Conservation (phyloP, 2,888 invertebrate species). For the Dryomyza anilis region DNA sequence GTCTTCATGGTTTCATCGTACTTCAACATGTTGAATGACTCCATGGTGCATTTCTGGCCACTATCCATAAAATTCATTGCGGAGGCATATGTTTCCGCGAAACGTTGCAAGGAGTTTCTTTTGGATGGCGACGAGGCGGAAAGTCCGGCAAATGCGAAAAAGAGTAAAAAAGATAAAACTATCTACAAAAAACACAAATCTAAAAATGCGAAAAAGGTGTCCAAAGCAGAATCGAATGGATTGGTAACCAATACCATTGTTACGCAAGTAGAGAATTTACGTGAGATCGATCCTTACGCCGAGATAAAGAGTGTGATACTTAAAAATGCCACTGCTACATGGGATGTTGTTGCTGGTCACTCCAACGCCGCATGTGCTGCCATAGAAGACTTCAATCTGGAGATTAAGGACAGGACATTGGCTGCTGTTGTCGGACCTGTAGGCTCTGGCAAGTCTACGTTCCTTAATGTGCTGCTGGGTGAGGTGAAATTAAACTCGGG, state of each 20-base stretch:
- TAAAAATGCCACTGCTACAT: constrained; percentile 63
- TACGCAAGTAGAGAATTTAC: neutral
- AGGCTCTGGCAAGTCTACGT: constrained; percentile 75
- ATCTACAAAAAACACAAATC: constrained; percentile 17
- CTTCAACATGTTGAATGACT: constrained; percentile 78
- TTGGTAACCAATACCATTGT: no score
- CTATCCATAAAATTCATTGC: constrained; percentile 76
- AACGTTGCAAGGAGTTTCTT: constrained; percentile 72
- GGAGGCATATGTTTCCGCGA: constrained; percentile 76
- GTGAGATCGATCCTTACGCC: constrained; percentile 44
- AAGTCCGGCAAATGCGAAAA: constrained; percentile 35
- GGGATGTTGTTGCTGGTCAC: constrained; percentile 56
- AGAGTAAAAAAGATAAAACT: constrained; percentile 29
- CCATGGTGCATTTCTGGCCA: constrained; percentile 81
- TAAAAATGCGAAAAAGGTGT: constrained; percentile 12
- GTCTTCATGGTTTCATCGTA: constrained; percentile 81
- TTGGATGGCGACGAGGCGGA: constrained; percentile 53
- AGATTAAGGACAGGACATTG: constrained; percentile 48
- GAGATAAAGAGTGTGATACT: constrained; percentile 55
- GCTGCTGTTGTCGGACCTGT: constrained; percentile 73
- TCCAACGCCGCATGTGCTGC: constrained; percentile 48
- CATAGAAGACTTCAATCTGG: constrained; percentile 62
- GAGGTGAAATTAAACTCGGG: constrained; percentile 72
- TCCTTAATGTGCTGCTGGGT: constrained; percentile 74
- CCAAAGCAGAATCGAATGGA: constrained; percentile 26